Percentiles rank a stretch among this genome's conserved stretches.
Conservation (phyloP, 2,113 vertebrate species). For the Bubo bubo region DNA sequence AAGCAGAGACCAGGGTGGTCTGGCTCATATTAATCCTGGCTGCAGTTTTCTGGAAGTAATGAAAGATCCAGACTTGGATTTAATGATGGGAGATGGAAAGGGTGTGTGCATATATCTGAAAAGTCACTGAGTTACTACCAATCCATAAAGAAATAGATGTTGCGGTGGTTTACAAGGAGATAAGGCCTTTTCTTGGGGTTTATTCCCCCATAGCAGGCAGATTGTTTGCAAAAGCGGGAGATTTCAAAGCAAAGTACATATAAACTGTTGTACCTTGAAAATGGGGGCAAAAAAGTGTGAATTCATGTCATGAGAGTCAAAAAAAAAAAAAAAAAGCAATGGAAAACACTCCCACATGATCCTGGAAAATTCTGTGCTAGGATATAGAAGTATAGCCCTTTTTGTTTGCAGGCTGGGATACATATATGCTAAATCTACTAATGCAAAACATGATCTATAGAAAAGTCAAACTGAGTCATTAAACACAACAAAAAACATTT, state of each 20-base stretch:
- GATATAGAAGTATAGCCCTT: background rate
- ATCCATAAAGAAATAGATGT: background rate
- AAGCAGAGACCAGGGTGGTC: background rate
- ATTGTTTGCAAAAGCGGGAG: rapidly evolving
- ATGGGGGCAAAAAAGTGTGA: background rate
- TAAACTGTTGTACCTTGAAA: background rate
- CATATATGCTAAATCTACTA: background rate
- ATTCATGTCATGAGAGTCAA: background rate
- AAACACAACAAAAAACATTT: background rate
- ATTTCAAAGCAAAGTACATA: background rate
- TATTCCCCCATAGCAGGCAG: background rate
- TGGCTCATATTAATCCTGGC: background rate
- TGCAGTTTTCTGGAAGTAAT: background rate
- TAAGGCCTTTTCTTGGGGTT: background rate
- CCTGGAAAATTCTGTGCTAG: background rate
- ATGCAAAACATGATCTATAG: background rate
- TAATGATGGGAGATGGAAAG: background rate
- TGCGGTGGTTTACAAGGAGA: background rate
- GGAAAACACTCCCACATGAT: background rate
- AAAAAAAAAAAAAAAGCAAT: background rate
- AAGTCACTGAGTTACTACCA: background rate
- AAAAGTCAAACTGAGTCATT: background rate
- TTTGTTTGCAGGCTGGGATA: background rate
- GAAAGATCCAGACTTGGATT: background rate
- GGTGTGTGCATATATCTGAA: background rate